phyloP scores from a whole-genome alignment of 2,888 invertebrate genomes.

The Drosophila anceps region DNA sequence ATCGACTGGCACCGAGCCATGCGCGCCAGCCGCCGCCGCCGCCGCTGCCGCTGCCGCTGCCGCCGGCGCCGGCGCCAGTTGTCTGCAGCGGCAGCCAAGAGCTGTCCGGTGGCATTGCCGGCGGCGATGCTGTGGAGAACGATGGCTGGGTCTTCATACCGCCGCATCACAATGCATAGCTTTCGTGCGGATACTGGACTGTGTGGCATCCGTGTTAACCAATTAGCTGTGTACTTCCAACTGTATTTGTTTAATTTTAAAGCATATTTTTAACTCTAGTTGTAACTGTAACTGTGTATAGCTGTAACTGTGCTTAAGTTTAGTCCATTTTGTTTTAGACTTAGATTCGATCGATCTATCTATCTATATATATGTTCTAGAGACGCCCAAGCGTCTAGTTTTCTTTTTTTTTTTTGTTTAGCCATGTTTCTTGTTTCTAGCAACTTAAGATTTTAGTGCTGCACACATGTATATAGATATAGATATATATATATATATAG shows the following conservation, averaged over 20 bases:
- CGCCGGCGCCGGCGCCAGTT: conserved; percentile 20
- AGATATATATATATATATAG: neutral
- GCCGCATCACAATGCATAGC: conserved; percentile 82
- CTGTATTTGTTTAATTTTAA: conserved; percentile 27
- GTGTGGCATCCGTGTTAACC: conserved; percentile 31
- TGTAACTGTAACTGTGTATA: conserved; percentile 23
- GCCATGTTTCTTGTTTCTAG: conserved; percentile 55
- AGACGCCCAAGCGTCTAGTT: conserved; percentile 14
- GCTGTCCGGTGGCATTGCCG: neutral
- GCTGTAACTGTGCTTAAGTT: conserved; percentile 15
- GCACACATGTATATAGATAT: conserved; percentile 3
- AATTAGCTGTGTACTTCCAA: conserved; percentile 53
- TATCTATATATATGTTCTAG: neutral
- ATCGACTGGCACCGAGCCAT: conserved; percentile 50
- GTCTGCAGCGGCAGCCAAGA: conserved; percentile 32
- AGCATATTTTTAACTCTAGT: conserved; percentile 7
- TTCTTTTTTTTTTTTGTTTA: too few species aligned
- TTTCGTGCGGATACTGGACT: neutral
- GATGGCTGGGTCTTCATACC: conserved; percentile 84
- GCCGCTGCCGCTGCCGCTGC: too few species aligned
- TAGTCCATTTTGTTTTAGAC: conserved; percentile 8
- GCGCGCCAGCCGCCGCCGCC: conserved; percentile 25
- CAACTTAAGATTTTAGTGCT: conserved; percentile 26
- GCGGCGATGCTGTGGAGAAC: conserved; percentile 67
- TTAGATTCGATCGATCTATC: conserved; percentile 4